Evolutionary conservation across 1,140 invertebrate genomes (phyloP).

Genomic region (Nilaparvata lugens): DNA sequence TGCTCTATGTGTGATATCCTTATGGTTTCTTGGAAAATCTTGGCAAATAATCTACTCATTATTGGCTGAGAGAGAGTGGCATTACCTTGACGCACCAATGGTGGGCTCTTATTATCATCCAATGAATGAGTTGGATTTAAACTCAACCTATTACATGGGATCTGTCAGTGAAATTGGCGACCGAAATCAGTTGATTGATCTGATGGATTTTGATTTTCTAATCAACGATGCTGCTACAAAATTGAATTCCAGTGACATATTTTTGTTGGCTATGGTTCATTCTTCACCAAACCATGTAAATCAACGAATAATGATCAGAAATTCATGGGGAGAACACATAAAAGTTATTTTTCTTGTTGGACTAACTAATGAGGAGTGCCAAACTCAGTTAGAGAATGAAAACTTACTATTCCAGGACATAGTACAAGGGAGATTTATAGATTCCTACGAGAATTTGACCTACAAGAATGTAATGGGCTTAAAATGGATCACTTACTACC

Average conservation of each 20-base stretch:
- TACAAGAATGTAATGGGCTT: conserved; percentile 78
- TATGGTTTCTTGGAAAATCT: too few species aligned
- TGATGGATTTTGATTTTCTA: conserved; percentile 18
- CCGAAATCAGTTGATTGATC: conserved; percentile 14
- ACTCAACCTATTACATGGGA: too few species aligned
- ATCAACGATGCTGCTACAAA: conserved; percentile 18
- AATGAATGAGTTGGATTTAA: too few species aligned
- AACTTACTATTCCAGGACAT: conserved; percentile 53
- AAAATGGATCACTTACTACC: conserved; percentile 67
- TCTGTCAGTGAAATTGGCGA: conserved; percentile 2
- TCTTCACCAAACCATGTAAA: conserved; percentile 51
- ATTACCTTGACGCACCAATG: too few species aligned
- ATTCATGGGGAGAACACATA: conserved; percentile 52
- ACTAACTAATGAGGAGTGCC: conserved; percentile 35
- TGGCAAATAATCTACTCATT: too few species aligned
- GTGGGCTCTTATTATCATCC: too few species aligned
- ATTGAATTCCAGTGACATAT: conserved; percentile 20
- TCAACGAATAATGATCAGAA: conserved; percentile 50
- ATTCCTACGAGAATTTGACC: conserved; percentile 75
- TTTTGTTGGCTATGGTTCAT: conserved; percentile 53
- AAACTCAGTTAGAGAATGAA: conserved; percentile 48
- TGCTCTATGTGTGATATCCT: too few species aligned
- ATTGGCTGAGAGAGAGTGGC: too few species aligned
- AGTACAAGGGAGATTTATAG: conserved; percentile 67
- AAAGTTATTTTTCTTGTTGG: conserved; percentile 62